Evolutionary conservation across 2,888 invertebrate genomes (phyloP).

Genomic region (Synanthedon vespiformis): DNA sequence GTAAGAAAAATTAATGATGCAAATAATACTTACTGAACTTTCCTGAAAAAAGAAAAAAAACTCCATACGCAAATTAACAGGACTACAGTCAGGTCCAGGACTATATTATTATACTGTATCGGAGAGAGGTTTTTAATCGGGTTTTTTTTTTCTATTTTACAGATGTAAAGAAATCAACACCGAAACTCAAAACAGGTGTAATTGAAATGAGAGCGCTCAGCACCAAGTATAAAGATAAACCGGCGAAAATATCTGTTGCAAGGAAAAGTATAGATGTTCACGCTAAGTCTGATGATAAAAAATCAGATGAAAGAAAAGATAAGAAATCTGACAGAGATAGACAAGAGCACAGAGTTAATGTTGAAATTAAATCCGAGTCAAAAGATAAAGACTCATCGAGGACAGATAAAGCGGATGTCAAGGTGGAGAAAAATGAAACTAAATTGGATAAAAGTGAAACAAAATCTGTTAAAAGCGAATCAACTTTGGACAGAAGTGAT

Average conservation of each 20-base stretch:
- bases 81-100: too few species aligned
- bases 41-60: too few species aligned
- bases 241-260: constrained; percentile 37
- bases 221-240: constrained; percentile 51
- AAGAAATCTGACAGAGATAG: constrained; percentile 14
- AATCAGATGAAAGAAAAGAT: constrained; percentile 34
- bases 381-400: constrained; percentile 5
- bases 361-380: constrained; percentile 14
- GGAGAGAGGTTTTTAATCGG: too few species aligned
- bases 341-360: constrained; percentile 3
- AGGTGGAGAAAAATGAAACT: constrained; percentile 1
- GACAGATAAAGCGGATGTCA: constrained; percentile 8
- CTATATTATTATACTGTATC: too few species aligned
- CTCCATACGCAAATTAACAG: too few species aligned
- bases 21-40: too few species aligned
- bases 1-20: too few species aligned
- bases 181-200: constrained; percentile 54
- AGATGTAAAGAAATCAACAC: constrained; percentile 42
- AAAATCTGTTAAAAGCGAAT: constrained; percentile 11
- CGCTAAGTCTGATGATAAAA: constrained; percentile 24
- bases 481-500: constrained; percentile 12
- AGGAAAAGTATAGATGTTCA: constrained; percentile 46
- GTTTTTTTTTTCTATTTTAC: constrained; percentile 13
- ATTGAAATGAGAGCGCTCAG: constrained; percentile 65
- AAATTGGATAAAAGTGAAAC: constrained; percentile 4